Conservation (phyloP, 2,888 invertebrate species). For the Drosophila kanekoi region DNA sequence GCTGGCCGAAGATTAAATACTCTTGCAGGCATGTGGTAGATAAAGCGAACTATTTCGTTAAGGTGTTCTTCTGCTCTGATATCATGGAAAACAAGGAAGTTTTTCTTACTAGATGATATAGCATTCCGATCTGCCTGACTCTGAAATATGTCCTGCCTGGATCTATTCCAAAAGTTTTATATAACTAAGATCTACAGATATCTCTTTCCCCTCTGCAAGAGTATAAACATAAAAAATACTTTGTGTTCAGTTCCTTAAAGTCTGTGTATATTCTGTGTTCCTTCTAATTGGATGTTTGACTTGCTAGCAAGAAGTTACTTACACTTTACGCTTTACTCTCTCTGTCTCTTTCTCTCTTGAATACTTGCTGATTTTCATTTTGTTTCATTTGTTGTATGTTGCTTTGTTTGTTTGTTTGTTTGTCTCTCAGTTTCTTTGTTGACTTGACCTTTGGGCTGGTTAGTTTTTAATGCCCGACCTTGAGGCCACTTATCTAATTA, state of each 20-base stretch:
- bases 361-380: conserved; percentile 13
- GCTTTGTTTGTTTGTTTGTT: conserved; percentile 35
- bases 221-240: conserved; percentile 19
- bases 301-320: conserved; percentile 71
- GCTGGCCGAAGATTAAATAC: conserved; percentile 1
- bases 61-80: not conserved
- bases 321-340: conserved; percentile 22
- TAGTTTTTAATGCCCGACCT: conserved; percentile 68
- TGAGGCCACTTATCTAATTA: conserved; percentile 76
- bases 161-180: no score
- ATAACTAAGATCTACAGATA: no score
- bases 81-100: no score
- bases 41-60: no score
- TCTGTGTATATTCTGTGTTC: conserved; percentile 71
- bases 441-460: conserved; percentile 48
- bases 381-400: conserved; percentile 35
- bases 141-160: no score
- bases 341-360: not conserved
- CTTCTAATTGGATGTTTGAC: conserved; percentile 79
- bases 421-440: conserved; percentile 33
- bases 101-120: no score
- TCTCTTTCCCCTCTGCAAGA: conserved; percentile 1
- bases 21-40: conserved; percentile 3
- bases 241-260: conserved; percentile 61
- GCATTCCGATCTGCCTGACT: no score